Evolutionary conservation across 2,888 invertebrate genomes (phyloP).

Genomic region (Phrixothrix hirtus): DNA sequence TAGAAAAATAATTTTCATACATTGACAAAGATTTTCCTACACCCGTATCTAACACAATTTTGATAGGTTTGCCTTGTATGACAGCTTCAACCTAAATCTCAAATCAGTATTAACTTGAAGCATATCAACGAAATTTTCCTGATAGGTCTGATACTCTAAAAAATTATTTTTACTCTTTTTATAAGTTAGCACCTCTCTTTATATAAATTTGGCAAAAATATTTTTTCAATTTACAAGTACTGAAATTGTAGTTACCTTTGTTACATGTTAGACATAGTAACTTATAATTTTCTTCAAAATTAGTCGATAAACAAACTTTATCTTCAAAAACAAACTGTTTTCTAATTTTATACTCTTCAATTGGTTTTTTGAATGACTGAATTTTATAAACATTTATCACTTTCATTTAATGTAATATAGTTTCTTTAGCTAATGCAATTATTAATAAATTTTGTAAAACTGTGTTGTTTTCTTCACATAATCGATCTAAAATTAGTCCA

Average conservation of each 20-base stretch:
- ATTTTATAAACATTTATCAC: conserved; percentile 13
- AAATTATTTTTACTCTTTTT: too few species aligned
- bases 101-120: too few species aligned
- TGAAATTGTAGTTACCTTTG: too few species aligned
- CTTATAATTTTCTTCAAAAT: too few species aligned
- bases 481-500: not conserved
- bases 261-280: too few species aligned
- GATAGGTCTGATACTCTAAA: not conserved
- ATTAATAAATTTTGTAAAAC: not conserved
- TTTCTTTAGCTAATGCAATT: conserved; percentile 9
- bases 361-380: not conserved
- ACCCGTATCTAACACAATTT: conserved; percentile 16
- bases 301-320: not conserved
- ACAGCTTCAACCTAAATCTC: conserved; percentile 3
- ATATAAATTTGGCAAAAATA: too few species aligned
- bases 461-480: not conserved
- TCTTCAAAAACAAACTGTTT: not conserved
- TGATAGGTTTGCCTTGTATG: conserved; percentile 6
- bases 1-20: conserved; percentile 12
- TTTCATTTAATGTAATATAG: conserved; percentile 20
- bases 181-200: too few species aligned
- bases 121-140: too few species aligned
- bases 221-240: too few species aligned
- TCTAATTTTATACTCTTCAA: not conserved
- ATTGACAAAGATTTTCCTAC: conserved; percentile 6